These are phyloP conservation scores for Macroglossus sobrinus DNA, from an alignment of 2,113 vertebrate species.

Conservation along the genomic window DNA sequence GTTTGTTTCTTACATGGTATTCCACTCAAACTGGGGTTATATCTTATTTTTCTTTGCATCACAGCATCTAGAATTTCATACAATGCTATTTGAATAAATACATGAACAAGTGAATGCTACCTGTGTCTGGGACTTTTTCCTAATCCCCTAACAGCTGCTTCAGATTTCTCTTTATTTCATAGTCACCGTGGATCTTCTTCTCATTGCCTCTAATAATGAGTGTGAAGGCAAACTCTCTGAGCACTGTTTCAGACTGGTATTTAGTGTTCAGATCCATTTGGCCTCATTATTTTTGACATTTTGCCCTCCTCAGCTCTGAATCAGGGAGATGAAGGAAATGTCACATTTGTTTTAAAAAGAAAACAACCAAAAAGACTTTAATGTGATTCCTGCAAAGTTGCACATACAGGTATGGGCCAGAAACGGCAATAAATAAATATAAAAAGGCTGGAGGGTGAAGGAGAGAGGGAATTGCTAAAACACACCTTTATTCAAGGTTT, in stretches of 20 bases:
- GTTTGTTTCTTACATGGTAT: neutral
- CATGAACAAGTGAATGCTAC: neutral
- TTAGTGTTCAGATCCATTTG: conserved; percentile 34
- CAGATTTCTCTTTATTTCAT: conserved; percentile 12
- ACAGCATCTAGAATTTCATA: neutral
- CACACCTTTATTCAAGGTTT: neutral
- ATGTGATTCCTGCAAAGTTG: conserved; percentile 20
- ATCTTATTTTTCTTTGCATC: conserved; percentile 6
- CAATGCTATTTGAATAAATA: neutral
- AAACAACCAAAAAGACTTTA: conserved; percentile 45
- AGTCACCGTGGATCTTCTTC: neutral
- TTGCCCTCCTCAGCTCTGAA: conserved; percentile 37
- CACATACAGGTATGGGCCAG: neutral
- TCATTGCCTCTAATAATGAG: conserved; percentile 32
- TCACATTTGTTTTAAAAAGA: conserved; percentile 55
- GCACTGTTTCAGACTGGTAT: neutral
- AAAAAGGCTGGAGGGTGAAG: neutral
- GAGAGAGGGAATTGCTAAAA: neutral
- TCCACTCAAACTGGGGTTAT: neutral
- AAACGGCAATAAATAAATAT: conserved; percentile 43
- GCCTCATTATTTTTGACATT: conserved; percentile 62
- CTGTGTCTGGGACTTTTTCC: neutral
- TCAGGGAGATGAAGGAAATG: conserved; percentile 55
- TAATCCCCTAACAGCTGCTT: conserved; percentile 43
- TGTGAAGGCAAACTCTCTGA: conserved; percentile 24